Base-by-base conservation (phyloP, 2,888 invertebrate species). In the Lysandra coridon region DNA sequence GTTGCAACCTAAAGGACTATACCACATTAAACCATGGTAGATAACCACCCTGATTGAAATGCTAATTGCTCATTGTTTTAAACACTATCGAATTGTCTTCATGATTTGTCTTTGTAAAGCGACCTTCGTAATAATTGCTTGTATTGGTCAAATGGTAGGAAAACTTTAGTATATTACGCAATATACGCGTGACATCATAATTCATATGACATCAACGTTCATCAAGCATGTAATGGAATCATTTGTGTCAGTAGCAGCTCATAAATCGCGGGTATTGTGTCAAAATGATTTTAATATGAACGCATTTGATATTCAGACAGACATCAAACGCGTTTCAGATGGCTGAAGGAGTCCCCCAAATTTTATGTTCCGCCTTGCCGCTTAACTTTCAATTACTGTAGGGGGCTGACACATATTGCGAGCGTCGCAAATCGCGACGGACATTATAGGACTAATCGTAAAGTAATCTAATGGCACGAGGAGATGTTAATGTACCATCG, bases 331-430 rank as follows among this genome's bases (percentile, higher is more conserved):
- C 30, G 30, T 30, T 53, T 23, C 49, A 33, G 17, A 76, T 53
- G 14, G 10, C 49, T 49, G 4, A 33, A 53, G 44, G 40, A 49
- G 53, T 1, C 49, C 30, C 53, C 76, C 1, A 7, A 57, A 76
- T 53, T 57, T 33, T 14, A 76, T 57, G 76, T 76, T 6, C 53
- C 57, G 53, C 17, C 49, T 75, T 49, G 33, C 6, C 23, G 14
- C 76, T 23, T 57, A 53, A 33, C 76, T 33, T 76, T 37, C 76
- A 76, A 76, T 76, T 53, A 76, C 53, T 33, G 14, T 4, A 10
- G 23, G 10, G 76, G 76, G 76, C 53, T 53, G 53, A 33, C 76
- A 76, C 53, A 76, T 57, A 53, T 57, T 53, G 53, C 17, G 57
- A 57, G 3, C 53, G 76, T 53, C 76, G 33, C 30, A 44, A 44